phyloP scores from a whole-genome alignment of 2,113 vertebrate species.

The Fulica atra region DNA sequence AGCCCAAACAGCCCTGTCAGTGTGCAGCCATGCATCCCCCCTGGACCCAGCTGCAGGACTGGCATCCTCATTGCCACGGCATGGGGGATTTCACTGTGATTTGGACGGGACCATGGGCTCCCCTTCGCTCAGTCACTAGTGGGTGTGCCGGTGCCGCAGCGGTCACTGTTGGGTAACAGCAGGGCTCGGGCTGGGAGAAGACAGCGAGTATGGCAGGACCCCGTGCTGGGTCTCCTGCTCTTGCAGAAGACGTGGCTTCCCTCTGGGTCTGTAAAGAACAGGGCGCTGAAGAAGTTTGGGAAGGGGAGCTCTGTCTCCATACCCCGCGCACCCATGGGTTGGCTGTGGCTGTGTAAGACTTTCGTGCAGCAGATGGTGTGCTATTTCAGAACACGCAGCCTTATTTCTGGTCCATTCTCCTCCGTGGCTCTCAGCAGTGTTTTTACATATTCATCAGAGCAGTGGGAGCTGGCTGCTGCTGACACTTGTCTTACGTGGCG shows the following conservation, averaged over 20 bases:
- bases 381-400: background rate
- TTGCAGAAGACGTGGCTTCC: background rate
- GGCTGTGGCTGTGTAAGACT: background rate
- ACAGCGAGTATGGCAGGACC: accelerated
- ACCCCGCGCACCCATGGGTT: background rate
- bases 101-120: background rate
- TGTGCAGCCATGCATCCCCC: accelerated
- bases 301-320: background rate
- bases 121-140: accelerated
- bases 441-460: background rate
- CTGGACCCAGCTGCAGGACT: accelerated
- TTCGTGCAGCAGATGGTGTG: background rate
- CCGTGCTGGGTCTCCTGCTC: background rate
- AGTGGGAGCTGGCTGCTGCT: background rate
- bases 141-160: accelerated
- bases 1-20: accelerated
- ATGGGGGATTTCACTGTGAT: accelerated
- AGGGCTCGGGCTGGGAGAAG: background rate
- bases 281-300: background rate
- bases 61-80: accelerated
- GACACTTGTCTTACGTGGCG: background rate
- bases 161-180: accelerated
- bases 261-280: background rate
- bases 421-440: background rate
- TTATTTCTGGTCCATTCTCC: slow-evolving; percentile 16